Base-by-base conservation (phyloP, 2,888 invertebrate genomes). In the Cheilosia urbana region DNA sequence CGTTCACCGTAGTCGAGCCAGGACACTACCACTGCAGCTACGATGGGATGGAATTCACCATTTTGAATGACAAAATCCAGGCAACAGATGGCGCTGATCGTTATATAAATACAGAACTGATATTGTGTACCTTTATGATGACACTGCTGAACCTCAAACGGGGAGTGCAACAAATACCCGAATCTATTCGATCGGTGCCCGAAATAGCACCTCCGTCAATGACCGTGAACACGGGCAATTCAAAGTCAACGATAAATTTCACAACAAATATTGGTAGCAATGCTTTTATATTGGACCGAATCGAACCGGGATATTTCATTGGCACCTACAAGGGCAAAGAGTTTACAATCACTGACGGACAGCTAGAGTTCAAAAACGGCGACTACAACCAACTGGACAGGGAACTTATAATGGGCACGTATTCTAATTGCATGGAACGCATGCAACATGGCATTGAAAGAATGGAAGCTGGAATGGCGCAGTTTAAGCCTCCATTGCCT, bases 241-340 rank as follows among this genome's bases (percentile, higher is more conserved):
- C 66, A 13, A 11, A 13, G 7, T 13, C 55, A 11, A 19, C 19
- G 15, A 2, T 63, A 0, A 51, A 7, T 30, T 40, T 63, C 6
- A 30, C 57, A 49, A 42, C 7, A 2, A 66, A 53, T 37, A 42
- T 15, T 5, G 45, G 65, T 3, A 37, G 13, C 37, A 37, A 37
- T 58, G 3, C n/a, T 34, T 42, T 15, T 53, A 34, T 24, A 0
- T 27, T 65, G 3, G 2, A 2, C 4, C 57, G 49, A 53, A 13
- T 66, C 2, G 19, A 7, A 1, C 79, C 72, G 2, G 34, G 49
- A 2, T 1, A 13, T 7, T 58, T 15, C 37, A 21, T 0, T 5
- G 72, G 79, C 2, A 37, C 11, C 15, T 79, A 49, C 27, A 63
- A 60, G 4, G 72, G 72, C 2, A 19, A 17, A 13, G 42, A 15